A percentile compares a stretch with the other conserved stretches of the same genome.
Evolutionary conservation across 2,113 vertebrate genomes (phyloP).

Genomic region (Axis porcinus): DNA sequence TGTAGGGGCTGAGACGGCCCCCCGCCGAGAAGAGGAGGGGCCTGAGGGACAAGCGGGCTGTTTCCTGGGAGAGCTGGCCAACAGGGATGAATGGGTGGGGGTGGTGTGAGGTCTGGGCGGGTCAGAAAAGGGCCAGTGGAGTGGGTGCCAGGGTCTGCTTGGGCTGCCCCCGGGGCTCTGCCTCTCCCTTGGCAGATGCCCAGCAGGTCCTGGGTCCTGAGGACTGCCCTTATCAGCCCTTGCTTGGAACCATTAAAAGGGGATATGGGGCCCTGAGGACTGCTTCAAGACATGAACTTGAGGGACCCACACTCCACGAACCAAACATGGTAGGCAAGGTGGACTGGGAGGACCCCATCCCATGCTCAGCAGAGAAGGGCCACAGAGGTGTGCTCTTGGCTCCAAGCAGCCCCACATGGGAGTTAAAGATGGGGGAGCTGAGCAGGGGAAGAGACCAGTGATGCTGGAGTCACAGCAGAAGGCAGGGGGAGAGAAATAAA

Average conservation of each 20-base stretch:
- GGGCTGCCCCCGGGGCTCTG: not conserved
- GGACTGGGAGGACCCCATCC: not conserved
- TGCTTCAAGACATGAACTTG: not conserved
- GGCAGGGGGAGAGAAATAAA: constrained; percentile 55
- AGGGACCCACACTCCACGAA: not conserved
- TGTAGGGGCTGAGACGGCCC: not conserved
- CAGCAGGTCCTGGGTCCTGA: not conserved
- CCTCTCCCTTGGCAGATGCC: not conserved
- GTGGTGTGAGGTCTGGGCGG: not conserved
- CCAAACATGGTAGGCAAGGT: not conserved
- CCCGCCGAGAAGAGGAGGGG: not conserved
- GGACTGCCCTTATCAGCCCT: not conserved
- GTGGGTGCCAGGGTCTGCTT: not conserved
- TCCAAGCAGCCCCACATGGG: not conserved
- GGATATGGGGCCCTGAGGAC: not conserved
- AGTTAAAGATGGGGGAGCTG: not conserved
- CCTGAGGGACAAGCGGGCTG: constrained; percentile 1
- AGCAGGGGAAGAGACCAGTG: not conserved
- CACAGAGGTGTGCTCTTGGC: not conserved
- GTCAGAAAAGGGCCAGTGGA: not conserved
- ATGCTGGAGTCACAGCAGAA: not conserved
- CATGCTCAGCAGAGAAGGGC: not conserved
- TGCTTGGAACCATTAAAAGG: not conserved
- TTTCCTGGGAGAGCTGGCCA: constrained; percentile 7
- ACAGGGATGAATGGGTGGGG: not conserved